Evolutionary conservation across 1,140 invertebrate species (phyloP), one percentile per base, ranked within the genome.

Genomic region (Brachionus koreanus): DNA sequence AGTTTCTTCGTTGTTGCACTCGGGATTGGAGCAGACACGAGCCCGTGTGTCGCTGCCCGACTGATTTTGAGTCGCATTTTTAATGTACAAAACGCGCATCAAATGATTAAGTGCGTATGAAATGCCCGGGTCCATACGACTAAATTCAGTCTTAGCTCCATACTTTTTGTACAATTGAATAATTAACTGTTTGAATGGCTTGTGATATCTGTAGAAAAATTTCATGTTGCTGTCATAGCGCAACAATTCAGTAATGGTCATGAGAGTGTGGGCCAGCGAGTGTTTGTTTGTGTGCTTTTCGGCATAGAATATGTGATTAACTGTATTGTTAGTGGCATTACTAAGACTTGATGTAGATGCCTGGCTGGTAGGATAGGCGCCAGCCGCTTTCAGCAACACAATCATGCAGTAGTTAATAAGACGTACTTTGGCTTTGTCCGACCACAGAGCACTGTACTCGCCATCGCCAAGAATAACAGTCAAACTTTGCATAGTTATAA

Each of bases 131-230:
- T 79, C 76, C 2, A 79, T 19, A 6, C 35, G 35, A 10, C 49
- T 65, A 12, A 65, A 61, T 33, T 57, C 52, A 13, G 33, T 61
- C 33, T 65, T 79, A 7, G 76, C 49, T 7, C 76, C 76, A 23
- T 79, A 79, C 29, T 79, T 79, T 61, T 65, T 57, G 39, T 79
- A 79, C 76, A 79, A 52, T 35, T 79, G 46, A 39, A 65, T 65
- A 23, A 79, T 39, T 9, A 79, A 25, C 33, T 57, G 49, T 16
- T 79, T 79, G 23, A 79, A 79, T 16, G 76, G 76, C 29, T 79
- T 79, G 33, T 79, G 76, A 37, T 79, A 65, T 2, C 76, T 29
- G 33, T 79, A 79, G 37, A 63, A 79, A 33, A 65, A 25, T n/a
- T 79, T 79, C 76, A 79, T 79, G n/a, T 79, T 65, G 19, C 29